A percentile compares a stretch with the other conserved stretches of the same genome.
phyloP scores from a whole-genome alignment of 2,888 invertebrate species.

The Stegophylla sp. region DNA sequence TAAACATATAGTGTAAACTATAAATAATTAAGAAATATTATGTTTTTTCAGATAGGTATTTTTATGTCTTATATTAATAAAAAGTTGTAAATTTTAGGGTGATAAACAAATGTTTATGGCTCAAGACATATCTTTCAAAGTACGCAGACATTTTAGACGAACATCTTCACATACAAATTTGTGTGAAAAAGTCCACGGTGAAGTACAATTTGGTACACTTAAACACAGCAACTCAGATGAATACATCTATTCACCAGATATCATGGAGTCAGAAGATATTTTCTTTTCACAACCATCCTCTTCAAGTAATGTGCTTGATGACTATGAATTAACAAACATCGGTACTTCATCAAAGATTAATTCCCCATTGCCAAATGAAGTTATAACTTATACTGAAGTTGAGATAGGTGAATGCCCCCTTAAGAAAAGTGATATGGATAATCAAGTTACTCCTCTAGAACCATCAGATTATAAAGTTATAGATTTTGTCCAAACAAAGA shows the following conservation, averaged over 20 bases:
- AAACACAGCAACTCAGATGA: conserved; percentile 32
- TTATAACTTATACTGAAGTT: conserved; percentile 39
- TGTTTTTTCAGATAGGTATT: no score
- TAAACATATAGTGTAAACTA: no score
- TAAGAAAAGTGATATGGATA: conserved; percentile 50
- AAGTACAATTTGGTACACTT: conserved; percentile 33
- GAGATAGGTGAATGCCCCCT: conserved; percentile 33
- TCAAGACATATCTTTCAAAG: conserved; percentile 39
- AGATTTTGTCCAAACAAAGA: conserved; percentile 92
- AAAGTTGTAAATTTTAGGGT: no score
- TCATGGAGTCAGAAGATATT: conserved; percentile 43
- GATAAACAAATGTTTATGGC: neutral
- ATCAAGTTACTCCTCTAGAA: conserved; percentile 46
- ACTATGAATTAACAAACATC: no score
- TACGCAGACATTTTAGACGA: conserved; percentile 39
- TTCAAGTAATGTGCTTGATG: conserved; percentile 19
- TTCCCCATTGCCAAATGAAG: conserved; percentile 31
- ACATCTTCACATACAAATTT: conserved; percentile 40
- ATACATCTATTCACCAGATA: conserved; percentile 46
- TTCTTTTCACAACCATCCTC: conserved; percentile 21
- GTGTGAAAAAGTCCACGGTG: conserved; percentile 55
- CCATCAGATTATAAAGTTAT: conserved; percentile 83
- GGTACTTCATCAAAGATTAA: no score
- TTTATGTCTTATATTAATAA: no score
- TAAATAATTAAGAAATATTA: no score